Percentiles rank a stretch among this genome's conserved stretches.
Evolutionary conservation across 2,797 vertebrate genomes (phyloP).

Genomic region (Meda fulgida): DNA sequence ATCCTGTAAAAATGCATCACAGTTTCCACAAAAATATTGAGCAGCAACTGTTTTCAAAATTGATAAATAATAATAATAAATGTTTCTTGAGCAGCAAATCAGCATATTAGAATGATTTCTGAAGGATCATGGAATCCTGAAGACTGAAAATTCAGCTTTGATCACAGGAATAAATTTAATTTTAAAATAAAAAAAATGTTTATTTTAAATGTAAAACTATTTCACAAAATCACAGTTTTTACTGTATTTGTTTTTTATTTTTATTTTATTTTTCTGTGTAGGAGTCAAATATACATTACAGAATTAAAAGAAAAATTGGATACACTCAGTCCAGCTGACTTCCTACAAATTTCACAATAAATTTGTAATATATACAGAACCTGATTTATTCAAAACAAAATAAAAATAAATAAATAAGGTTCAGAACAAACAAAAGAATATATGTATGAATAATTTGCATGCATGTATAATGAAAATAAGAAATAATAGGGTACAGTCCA

Average conservation of each 20-base stretch:
- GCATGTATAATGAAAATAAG: background rate
- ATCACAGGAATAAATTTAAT: no score
- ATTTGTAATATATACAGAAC: background rate
- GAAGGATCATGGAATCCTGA: no score
- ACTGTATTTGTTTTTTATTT: background rate
- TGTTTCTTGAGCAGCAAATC: background rate
- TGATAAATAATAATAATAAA: background rate
- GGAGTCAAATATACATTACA: background rate
- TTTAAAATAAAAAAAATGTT: background rate
- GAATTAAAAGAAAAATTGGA: background rate
- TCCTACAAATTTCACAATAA: background rate
- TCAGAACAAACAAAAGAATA: background rate
- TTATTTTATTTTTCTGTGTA: background rate
- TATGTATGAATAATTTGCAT: background rate
- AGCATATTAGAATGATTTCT: background rate
- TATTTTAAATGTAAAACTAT: background rate
- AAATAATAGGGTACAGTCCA: background rate
- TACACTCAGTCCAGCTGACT: background rate
- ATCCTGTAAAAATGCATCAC: background rate
- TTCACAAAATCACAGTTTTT: background rate
- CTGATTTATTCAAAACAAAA: background rate
- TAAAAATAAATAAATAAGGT: background rate
- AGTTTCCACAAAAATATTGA: background rate
- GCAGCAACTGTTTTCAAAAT: background rate
- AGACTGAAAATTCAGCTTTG: no score